A percentile compares a stretch with the other conserved stretches of the same genome.
Evolutionary conservation across 2,113 vertebrate genomes (phyloP).

Genomic region (Crocuta crocuta): DNA sequence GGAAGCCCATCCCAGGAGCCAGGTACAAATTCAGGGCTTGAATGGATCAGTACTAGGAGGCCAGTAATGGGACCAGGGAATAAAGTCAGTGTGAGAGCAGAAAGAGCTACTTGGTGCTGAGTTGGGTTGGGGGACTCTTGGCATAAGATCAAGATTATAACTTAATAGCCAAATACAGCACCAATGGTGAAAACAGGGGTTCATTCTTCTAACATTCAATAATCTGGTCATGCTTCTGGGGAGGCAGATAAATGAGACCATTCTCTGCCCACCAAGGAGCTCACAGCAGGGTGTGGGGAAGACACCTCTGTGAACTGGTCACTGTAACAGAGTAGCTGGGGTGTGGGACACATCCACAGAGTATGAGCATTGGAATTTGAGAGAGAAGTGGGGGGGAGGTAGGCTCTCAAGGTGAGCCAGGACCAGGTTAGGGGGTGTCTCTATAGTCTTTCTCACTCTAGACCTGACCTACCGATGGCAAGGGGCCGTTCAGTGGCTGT

Average conservation of each 20-base stretch:
- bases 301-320: not conserved
- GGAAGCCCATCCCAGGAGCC: not conserved
- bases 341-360: not conserved
- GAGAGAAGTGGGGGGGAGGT: not conserved
- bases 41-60: not conserved
- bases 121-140: not conserved
- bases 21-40: not conserved
- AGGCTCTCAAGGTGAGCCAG: not conserved
- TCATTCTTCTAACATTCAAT: not conserved
- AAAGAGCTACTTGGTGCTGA: not conserved
- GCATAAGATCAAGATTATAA: not conserved
- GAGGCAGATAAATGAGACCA: not conserved
- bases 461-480: not conserved
- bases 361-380: rapidly evolving
- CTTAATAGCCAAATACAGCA: not conserved
- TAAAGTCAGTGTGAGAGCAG: not conserved
- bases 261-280: not conserved
- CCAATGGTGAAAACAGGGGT: not conserved
- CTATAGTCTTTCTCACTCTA: not conserved
- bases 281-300: not conserved
- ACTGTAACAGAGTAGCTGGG: not conserved
- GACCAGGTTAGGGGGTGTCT: not conserved
- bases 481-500: too few relatives aligned
- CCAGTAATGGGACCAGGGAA: not conserved
- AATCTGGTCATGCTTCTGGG: not conserved